These are phyloP conservation scores for Baccha elongata DNA, from an alignment of 2,888 invertebrate genomes.

Conservation along the genomic window DNA sequence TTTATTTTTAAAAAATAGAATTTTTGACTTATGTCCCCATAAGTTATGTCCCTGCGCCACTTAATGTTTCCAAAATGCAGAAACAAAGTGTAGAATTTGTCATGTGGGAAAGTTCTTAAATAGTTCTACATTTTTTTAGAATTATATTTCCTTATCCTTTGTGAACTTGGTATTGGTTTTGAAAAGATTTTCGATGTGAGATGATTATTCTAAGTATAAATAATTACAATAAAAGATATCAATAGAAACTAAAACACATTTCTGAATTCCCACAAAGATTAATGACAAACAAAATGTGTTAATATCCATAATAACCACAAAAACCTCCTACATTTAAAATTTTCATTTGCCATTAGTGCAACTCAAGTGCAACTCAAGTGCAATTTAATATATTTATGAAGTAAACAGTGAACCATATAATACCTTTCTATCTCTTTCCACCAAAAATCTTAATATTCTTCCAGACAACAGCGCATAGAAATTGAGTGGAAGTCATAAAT, in stretches of 20 bases:
- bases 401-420: background rate
- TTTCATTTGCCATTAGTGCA: constrained; percentile 10
- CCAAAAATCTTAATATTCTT: background rate
- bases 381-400: constrained; percentile 41
- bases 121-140: background rate
- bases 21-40: too few species aligned
- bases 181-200: too few species aligned
- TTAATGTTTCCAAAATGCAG: constrained; percentile 13
- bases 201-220: too few species aligned
- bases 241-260: too few species aligned
- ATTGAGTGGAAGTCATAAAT: constrained; percentile 55
- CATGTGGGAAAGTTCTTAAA: constrained; percentile 6
- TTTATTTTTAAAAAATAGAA: too few species aligned
- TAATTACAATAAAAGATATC: too few species aligned
- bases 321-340: background rate
- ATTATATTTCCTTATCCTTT: too few species aligned
- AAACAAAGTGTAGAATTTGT: background rate
- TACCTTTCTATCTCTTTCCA: background rate
- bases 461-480: constrained; percentile 27
- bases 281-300: too few species aligned
- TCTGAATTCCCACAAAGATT: too few species aligned
- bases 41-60: too few species aligned
- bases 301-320: background rate
- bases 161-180: too few species aligned
- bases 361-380: constrained; percentile 18